Percentiles rank a stretch among this genome's conserved stretches.
Conservation (phyloP, 2,888 invertebrate species). For the Muscina levida region DNA sequence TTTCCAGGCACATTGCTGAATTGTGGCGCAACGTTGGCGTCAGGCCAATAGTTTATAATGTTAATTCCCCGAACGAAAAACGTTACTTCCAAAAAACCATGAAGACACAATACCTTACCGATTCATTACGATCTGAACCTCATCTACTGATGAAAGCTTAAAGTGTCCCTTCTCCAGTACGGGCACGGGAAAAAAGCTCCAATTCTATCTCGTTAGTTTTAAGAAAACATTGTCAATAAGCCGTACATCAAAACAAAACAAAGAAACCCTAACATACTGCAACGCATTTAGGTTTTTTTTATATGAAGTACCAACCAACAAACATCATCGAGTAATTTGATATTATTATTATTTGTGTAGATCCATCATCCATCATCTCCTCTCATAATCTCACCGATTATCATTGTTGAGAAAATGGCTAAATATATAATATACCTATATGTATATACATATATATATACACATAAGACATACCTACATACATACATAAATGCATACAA, state of each 20-base stretch:
- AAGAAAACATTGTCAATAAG: background rate
- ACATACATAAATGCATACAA: no score
- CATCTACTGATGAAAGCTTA: conserved; percentile 78
- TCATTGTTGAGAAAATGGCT: conserved; percentile 5
- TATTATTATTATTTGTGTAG: conserved; percentile 8
- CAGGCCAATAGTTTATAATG: conserved; percentile 79
- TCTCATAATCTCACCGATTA: conserved; percentile 25
- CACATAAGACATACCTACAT: background rate
- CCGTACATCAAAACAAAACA: background rate
- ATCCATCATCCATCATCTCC: conserved; percentile 15
- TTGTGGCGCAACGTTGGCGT: conserved; percentile 80
- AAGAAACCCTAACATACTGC: background rate
- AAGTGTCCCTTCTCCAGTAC: conserved; percentile 36
- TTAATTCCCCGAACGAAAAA: conserved; percentile 80
- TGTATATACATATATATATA: background rate
- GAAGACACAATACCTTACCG: conserved; percentile 80
- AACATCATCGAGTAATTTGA: conserved; percentile 15
- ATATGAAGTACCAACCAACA: background rate
- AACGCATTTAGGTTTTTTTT: conserved; percentile 28
- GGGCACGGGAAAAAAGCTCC: background rate
- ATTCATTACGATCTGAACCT: conserved; percentile 79
- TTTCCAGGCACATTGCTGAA: conserved; percentile 78
- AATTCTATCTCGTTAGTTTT: conserved; percentile 3
- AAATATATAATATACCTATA: background rate
- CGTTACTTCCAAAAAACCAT: conserved; percentile 80